Conservation (phyloP, 2,113 vertebrate species). For the Scomber japonicus region DNA sequence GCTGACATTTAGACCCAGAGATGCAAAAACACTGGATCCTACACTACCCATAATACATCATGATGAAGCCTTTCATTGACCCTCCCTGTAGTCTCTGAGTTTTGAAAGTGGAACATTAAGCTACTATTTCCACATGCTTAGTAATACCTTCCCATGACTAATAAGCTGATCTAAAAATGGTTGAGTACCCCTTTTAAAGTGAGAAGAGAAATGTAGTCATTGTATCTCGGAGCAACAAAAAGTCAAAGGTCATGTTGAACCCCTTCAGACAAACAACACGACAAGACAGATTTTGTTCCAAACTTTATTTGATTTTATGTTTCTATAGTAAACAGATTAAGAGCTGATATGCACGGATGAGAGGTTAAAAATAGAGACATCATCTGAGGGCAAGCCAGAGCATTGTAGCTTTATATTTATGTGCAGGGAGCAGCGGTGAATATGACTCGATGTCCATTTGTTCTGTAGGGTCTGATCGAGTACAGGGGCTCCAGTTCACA, state of each 20-base stretch:
- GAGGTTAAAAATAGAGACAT: slow-evolving; percentile 58
- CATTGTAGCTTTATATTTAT: slow-evolving; percentile 55
- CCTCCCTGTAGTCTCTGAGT: too few relatives aligned
- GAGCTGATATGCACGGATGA: slow-evolving; percentile 64
- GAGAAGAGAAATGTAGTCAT: too few relatives aligned
- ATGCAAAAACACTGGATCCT: too few relatives aligned
- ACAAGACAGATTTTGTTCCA: slow-evolving; percentile 43
- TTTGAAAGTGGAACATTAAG: too few relatives aligned
- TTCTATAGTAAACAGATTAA: slow-evolving; percentile 71
- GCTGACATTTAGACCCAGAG: too few relatives aligned
- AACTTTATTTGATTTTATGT: slow-evolving; percentile 74
- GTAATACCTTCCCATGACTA: too few relatives aligned
- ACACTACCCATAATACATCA: neutral
- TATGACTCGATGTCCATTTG: slow-evolving; percentile 39
- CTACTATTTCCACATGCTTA: too few relatives aligned
- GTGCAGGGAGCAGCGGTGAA: slow-evolving; percentile 54
- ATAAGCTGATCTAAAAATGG: too few relatives aligned
- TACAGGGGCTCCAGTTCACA: slow-evolving; percentile 51
- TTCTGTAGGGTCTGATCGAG: slow-evolving; percentile 40
- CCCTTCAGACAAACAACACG: neutral
- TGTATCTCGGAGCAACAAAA: neutral
- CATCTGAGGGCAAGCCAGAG: slow-evolving; percentile 50
- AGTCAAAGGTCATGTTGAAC: neutral
- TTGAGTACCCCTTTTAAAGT: neutral
- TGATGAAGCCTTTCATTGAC: neutral